Conservation (phyloP, 2,113 vertebrate species). For the Cyphotilapia sp. region DNA sequence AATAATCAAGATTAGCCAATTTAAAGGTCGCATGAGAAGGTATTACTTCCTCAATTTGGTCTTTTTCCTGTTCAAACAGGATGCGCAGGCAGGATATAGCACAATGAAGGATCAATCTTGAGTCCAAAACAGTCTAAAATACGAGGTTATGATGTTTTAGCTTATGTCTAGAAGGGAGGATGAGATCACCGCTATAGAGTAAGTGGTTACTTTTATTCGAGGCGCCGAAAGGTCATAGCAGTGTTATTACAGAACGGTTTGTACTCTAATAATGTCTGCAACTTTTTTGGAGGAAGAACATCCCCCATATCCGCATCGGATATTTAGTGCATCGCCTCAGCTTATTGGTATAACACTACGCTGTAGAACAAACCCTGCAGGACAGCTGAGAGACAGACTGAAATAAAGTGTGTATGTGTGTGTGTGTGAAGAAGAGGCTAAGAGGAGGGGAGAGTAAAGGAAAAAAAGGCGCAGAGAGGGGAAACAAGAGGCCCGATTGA, state of each 20-base stretch:
- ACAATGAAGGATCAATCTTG: background rate
- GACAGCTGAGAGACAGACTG: background rate
- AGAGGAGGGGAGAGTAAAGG: background rate
- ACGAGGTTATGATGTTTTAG: background rate
- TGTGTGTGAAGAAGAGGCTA: background rate
- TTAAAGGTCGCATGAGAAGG: background rate
- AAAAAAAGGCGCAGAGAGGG: background rate
- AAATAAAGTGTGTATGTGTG: background rate
- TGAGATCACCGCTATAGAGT: background rate
- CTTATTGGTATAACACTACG: background rate
- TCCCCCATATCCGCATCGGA: background rate
- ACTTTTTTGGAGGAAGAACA: background rate
- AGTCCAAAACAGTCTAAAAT: background rate
- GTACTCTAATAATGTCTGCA: background rate
- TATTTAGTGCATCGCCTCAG: background rate
- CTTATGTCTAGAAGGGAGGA: background rate
- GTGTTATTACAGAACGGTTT: background rate
- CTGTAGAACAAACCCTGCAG: background rate
- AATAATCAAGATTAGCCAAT: background rate
- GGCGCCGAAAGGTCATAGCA: background rate
- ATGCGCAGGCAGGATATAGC: background rate
- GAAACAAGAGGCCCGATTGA: slow-evolving; percentile 33
- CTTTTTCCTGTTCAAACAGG: background rate
- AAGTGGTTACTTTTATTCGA: background rate
- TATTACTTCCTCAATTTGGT: background rate